Base-by-base conservation (phyloP, 2,888 invertebrate species). In the Prosapia bicincta region DNA sequence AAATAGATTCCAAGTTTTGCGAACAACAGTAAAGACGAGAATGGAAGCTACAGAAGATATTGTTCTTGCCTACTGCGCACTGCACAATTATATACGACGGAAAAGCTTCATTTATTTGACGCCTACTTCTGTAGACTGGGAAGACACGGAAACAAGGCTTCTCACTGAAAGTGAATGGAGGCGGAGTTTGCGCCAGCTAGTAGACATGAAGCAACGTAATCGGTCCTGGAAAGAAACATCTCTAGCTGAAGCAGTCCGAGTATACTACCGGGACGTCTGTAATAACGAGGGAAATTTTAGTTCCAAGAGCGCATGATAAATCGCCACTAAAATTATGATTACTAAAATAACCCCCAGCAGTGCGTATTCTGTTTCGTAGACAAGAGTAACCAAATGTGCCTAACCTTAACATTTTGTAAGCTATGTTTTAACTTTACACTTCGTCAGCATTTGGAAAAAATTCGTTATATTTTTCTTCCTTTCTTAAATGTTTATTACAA, bases 61-160 rank as follows among this genome's bases (percentile, higher is more conserved):
- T 32, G 70, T 70, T 28, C 69, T 69, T 69, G 69, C 69, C 26
- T 69, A 54, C 26, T 74, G 65, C 26, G 74, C 69, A 69, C 15
- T 74, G n/a, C 28, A 30, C 28, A 74, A 66, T 38, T 65, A 23
- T 74, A 69, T 70, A 38, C 20, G 26, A 15, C 15, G 43, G 38
- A 68, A 68, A 68, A 43, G 69, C 68, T 25, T 2, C n/a, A n/a
- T n/a, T 68, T 68, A 26, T 38, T 25, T 68, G 24, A 68, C 26
- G 15, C 25, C 26, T 38, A 26, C n/a, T 66, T 67, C 32, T 32
- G 68, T 68, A 0, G 38, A 32, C 43, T 74, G 38, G 65, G 54
- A 68, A 69, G 68, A 26, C 26, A 54, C 20, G 26, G 54, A 25
- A 32, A 69, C 24, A 30, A 28, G 6, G 13, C 69, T 28, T 15